phyloP scores from a whole-genome alignment of 1,140 invertebrate genomes.

The Rhizoglyphus robini region DNA sequence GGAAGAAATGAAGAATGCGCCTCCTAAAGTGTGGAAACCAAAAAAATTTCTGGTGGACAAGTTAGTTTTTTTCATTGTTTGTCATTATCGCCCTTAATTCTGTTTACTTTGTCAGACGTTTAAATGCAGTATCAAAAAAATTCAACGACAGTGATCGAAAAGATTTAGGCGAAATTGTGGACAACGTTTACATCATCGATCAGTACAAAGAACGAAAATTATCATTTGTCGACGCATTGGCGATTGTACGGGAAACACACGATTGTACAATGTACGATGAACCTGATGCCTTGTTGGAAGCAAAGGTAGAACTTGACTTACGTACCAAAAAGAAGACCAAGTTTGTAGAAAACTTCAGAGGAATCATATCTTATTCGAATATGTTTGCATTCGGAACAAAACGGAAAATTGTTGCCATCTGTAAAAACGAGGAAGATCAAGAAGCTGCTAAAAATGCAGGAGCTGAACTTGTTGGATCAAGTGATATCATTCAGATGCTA shows the following conservation, averaged over 20 bases:
- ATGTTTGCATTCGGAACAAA: constrained; percentile 20
- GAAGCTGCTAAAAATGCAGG: constrained; percentile 24
- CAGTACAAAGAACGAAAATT: constrained; percentile 32
- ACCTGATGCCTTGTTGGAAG: constrained; percentile 47
- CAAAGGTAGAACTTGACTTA: constrained; percentile 57
- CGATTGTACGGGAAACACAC: constrained; percentile 55
- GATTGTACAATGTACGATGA: constrained; percentile 58
- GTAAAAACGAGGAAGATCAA: constrained; percentile 25
- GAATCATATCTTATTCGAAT: constrained; percentile 23
- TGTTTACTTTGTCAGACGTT: not conserved
- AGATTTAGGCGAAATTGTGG: constrained; percentile 16
- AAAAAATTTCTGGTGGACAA: constrained; percentile 8
- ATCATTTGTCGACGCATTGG: constrained; percentile 53
- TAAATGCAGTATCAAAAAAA: constrained; percentile 5
- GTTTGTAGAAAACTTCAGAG: constrained; percentile 22
- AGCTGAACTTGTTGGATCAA: constrained; percentile 22
- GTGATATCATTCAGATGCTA: constrained; percentile 24
- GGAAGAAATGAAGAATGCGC: constrained; percentile 13
- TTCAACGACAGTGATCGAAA: not conserved
- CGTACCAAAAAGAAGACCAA: constrained; percentile 39
- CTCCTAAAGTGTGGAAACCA: constrained; percentile 13
- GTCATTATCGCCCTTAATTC: not conserved
- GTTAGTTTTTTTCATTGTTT: not conserved
- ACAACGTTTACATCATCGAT: constrained; percentile 23
- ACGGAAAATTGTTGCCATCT: constrained; percentile 23